A percentile compares a stretch with the other conserved stretches of the same genome.
These are phyloP conservation scores for Recurvirostra avosetta DNA, from an alignment of 2,113 vertebrate species.

Conservation along the genomic window DNA sequence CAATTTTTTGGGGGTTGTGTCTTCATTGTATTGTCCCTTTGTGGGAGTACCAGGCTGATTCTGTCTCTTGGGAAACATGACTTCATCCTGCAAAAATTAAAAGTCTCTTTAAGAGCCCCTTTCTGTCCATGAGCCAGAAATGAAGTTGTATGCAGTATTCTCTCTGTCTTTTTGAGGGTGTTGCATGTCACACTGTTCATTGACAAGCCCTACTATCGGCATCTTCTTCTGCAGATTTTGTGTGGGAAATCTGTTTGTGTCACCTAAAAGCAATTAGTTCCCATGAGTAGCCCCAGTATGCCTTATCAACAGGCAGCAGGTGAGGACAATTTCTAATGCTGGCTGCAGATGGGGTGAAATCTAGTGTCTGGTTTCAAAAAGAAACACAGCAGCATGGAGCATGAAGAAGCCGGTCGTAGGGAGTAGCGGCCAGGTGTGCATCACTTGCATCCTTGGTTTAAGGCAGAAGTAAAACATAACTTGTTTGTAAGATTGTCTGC, in stretches of 20 bases:
- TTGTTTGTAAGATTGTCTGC: background rate
- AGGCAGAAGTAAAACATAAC: background rate
- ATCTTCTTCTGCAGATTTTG: background rate
- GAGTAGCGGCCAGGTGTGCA: background rate
- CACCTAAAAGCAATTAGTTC: background rate
- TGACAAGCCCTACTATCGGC: background rate
- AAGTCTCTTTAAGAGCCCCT: background rate
- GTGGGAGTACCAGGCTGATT: accelerated
- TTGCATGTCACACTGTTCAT: background rate
- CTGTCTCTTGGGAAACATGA: background rate
- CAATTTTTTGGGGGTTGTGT: background rate
- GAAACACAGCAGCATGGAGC: background rate
- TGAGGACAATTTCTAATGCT: background rate
- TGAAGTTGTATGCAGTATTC: background rate
- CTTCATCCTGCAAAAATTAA: background rate
- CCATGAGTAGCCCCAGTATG: background rate
- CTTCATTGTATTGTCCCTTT: background rate
- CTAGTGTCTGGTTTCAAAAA: background rate
- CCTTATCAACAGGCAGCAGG: background rate
- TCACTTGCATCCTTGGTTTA: background rate
- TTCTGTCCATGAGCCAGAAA: background rate
- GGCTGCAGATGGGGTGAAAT: background rate
- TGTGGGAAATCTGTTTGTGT: background rate
- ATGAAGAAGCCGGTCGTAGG: background rate
- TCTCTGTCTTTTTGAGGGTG: background rate